Conservation (phyloP, 2,888 invertebrate genomes). For the Caradrina kadenii region DNA sequence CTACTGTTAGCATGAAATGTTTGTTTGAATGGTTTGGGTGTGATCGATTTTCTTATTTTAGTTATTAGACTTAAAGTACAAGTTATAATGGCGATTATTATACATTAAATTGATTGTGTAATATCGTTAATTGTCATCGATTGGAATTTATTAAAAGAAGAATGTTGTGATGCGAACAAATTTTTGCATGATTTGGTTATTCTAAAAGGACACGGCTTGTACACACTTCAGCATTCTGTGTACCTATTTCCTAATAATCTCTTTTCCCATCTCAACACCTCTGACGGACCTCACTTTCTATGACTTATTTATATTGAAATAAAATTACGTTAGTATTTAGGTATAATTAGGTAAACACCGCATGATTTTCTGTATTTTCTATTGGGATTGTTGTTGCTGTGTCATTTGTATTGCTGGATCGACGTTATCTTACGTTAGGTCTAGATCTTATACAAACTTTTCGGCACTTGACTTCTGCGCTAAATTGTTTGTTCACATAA, state of each 20-base stretch:
- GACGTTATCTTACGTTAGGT: constrained; percentile 15
- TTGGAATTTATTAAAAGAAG: constrained; percentile 41
- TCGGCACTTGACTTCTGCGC: constrained; percentile 48
- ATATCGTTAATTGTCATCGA: constrained; percentile 51
- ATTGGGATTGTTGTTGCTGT: constrained; percentile 58
- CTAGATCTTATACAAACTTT: constrained; percentile 17
- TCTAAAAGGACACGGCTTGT: constrained; percentile 43
- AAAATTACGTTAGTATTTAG: constrained; percentile 65
- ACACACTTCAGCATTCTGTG: constrained; percentile 43
- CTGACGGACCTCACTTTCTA: constrained; percentile 73
- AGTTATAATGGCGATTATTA: constrained; percentile 59
- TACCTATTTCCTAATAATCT: constrained; percentile 51
- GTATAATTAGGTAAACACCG: constrained; percentile 47
- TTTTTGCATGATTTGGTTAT: constrained; percentile 48
- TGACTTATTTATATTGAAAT: constrained; percentile 53
- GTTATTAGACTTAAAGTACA: constrained; percentile 68
- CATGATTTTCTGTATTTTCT: constrained; percentile 56
- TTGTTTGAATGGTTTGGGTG: constrained; percentile 39
- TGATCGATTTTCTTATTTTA: constrained; percentile 59
- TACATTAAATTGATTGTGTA: constrained; percentile 48
- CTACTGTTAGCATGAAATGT: constrained; percentile 32
- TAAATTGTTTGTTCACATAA: constrained; percentile 63
- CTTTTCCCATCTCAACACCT: constrained; percentile 61
- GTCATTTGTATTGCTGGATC: constrained; percentile 32
- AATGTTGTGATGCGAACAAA: constrained; percentile 53